A percentile compares a stretch with the other conserved stretches of the same genome.
phyloP scores from a whole-genome alignment of 2,888 invertebrate species.

The Dicyrtoma fusca region DNA sequence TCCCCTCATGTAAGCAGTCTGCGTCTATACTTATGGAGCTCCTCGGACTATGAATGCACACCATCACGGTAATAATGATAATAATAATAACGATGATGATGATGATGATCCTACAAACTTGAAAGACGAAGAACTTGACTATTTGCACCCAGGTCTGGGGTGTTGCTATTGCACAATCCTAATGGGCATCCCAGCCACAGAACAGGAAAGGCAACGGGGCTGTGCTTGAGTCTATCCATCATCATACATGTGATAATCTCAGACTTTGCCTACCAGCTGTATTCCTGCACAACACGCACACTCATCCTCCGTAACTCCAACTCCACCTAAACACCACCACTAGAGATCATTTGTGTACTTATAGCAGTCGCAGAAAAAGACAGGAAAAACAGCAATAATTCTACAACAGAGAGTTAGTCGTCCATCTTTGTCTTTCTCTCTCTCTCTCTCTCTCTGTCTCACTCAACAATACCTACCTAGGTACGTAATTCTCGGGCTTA shows the following conservation, averaged over 20 bases:
- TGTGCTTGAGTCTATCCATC: constrained; percentile 13
- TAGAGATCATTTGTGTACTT: too few species aligned
- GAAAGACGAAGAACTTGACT: constrained; percentile 29
- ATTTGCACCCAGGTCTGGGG: neutral
- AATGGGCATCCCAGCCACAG: neutral
- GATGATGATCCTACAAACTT: constrained; percentile 22
- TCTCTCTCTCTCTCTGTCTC: constrained; percentile 4
- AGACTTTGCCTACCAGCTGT: constrained; percentile 9
- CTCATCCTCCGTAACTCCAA: constrained; percentile 20
- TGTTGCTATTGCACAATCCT: constrained; percentile 18
- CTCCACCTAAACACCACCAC: constrained; percentile 11
- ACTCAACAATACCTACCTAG: too few species aligned
- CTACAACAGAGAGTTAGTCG: too few species aligned
- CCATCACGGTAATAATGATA: neutral
- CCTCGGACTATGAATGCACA: neutral
- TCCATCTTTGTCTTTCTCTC: constrained; percentile 26
- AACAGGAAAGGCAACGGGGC: constrained; percentile 31
- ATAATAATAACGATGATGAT: neutral
- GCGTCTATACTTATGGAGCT: too few species aligned
- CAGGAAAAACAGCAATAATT: constrained; percentile 31
- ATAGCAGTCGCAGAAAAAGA: too few species aligned
- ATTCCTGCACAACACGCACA: constrained; percentile 4
- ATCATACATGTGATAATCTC: constrained; percentile 5
- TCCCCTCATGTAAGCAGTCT: too few species aligned
- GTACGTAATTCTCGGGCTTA: neutral